Evolutionary conservation across 1,140 invertebrate genomes (phyloP), one percentile per base, ranked within the genome.

Genomic region (Hetaerina americana): DNA sequence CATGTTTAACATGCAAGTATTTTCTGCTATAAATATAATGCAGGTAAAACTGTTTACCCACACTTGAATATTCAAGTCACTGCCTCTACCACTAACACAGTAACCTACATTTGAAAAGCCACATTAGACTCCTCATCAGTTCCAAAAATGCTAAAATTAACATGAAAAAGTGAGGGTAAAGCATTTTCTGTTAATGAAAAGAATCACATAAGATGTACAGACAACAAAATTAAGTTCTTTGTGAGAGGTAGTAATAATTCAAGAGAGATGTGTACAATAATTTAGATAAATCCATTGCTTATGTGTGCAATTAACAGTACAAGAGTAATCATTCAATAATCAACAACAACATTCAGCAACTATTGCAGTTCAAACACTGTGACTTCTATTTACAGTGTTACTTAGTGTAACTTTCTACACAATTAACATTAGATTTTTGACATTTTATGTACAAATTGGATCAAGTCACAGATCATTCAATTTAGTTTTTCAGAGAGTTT

Each of bases 1-100:
- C 68, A 69, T 69, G 68, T 69, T 69, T 69, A 69, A 69, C 68
- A 69, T 69, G 68, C 68, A 69, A 68, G 28, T 69, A 69, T 69
- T 69, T 27, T 27, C 68, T 69, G 68, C 28, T 27, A 27, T 27
- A 69, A 69, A 27, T 27, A 69, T 69, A 69, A 28, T 69, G 68
- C 68, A 27, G 68, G 68, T 28, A 69, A 69, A 27, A 69, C 3
- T 27, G 1, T 69, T 27, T 57, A 69, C 68, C 68, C 26, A 69
- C 68, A 69, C 68, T 69, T 69, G 28, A 69, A 69, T 28, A 69
- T 69, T 24, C 28, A 57, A 57, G 40, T 57, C 40, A 57, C 40
- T 57, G 40, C 40, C 22, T 57, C 40, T 57, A 57, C 40, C 15
- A 57, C 68, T 69, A 69, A 69, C 28, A 69, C 68, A 69, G 68